Conservation (phyloP, 2,888 invertebrate species). For the Heliconius aoede region DNA sequence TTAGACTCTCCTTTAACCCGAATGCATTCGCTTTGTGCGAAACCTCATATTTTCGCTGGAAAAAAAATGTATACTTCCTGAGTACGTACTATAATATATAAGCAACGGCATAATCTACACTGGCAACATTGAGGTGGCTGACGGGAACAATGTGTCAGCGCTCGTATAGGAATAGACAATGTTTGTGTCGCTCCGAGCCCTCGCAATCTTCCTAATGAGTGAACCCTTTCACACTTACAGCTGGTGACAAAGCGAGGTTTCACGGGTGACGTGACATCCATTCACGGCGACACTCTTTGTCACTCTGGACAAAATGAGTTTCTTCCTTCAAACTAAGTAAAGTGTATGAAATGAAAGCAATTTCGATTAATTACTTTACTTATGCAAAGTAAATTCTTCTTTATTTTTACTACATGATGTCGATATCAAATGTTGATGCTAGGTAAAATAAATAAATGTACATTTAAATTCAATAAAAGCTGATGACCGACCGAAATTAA, state of each 20-base stretch:
- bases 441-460: background rate
- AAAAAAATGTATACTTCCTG: constrained; percentile 72
- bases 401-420: too few species aligned
- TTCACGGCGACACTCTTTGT: constrained; percentile 73
- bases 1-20: constrained; percentile 64
- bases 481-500: background rate
- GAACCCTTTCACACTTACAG: constrained; percentile 81
- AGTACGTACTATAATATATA: constrained; percentile 49
- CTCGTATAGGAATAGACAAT: constrained; percentile 61
- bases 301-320: constrained; percentile 64
- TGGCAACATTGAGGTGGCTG: constrained; percentile 65
- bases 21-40: constrained; percentile 72
- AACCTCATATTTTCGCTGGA: constrained; percentile 66
- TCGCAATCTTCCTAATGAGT: constrained; percentile 84
- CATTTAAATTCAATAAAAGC: background rate
- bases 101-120: constrained; percentile 60
- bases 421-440: background rate
- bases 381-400: background rate
- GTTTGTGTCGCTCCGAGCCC: constrained; percentile 72
- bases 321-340: constrained; percentile 51
- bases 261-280: constrained; percentile 78
- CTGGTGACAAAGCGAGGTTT: constrained; percentile 81
- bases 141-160: constrained; percentile 69
- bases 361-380: constrained; percentile 40
- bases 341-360: constrained; percentile 23